Evolutionary conservation across 2,113 vertebrate species (phyloP), one percentile per base, ranked within the genome.

Genomic region (Australoheros scitulus): DNA sequence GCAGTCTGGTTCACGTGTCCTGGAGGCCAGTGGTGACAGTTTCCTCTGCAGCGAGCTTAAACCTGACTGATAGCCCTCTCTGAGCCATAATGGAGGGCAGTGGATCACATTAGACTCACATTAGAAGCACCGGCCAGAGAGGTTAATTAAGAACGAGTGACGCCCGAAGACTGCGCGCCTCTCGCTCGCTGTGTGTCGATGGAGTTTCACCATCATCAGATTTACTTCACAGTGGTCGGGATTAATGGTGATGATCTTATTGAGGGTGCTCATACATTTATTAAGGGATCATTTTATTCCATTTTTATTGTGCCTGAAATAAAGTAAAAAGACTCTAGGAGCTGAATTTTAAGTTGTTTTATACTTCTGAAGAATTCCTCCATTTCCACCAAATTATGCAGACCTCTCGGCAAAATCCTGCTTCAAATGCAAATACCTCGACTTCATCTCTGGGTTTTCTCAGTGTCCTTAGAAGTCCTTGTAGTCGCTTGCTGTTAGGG

Each of bases 51-150:
- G 85, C 29, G 72, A 26, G 87, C 76, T 56, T 79, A 68, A 61
- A 41, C 56, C 91, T 94, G 93, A 94, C 68, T 87, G 92, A 95
- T 93, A 55, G 87, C 60, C 86, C 90, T 92, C 81, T 88, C 86
- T 24, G 78, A 93, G 92, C 77, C 26, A 24, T 87, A 82, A 92
- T 87, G 81, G 81, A 90, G 89, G 90, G 77, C 81, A 52, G 59
- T 78, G 91, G 92, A 91, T 93, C 93, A 93, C 90, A 87, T 91
- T 86, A 90, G 77, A 87, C 36, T 83, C 86, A 76, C 78, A 89
- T 90, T 90, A 92, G 83, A 77, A 68, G 82, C 55, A 87, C 80
- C 52, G 87, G 87, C 81, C 91, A 79, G 76, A 74, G 82, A 91
- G 91, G 89, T 92, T 95, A 92, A 95, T 94, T 93, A 94, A 89